Evolutionary conservation across 2,113 vertebrate species (phyloP).

Genomic region (Grus americana): DNA sequence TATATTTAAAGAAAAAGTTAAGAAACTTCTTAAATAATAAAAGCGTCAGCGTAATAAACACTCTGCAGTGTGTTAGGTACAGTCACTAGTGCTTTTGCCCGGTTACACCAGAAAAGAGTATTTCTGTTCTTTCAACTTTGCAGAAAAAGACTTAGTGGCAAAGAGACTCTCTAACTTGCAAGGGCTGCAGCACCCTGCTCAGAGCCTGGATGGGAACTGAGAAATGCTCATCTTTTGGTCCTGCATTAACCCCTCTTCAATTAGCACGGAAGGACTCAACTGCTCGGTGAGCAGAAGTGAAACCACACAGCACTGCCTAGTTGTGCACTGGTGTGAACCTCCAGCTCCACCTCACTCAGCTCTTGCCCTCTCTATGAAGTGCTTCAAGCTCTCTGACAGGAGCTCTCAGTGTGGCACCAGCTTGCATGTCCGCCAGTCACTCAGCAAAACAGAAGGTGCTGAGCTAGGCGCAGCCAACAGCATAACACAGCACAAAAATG

Average conservation of each 20-base stretch:
- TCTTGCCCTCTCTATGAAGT: not conserved
- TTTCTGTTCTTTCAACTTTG: not conserved
- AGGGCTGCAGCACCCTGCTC: not conserved
- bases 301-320: not conserved
- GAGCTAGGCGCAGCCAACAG: not conserved
- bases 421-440: not conserved
- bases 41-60: not conserved
- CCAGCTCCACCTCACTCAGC: not conserved
- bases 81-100: not conserved
- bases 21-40: not conserved
- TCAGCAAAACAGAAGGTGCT: not conserved
- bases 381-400: not conserved
- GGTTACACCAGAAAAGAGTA: not conserved
- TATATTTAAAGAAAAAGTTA: not conserved
- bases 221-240: not conserved
- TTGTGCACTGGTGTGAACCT: not conserved
- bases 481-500: not conserved
- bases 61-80: not conserved
- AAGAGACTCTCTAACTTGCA: not conserved
- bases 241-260: not conserved
- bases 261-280: not conserved
- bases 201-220: not conserved
- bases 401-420: not conserved
- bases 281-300: not conserved
- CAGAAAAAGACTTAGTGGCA: not conserved